A percentile compares a stretch with the other conserved stretches of the same genome.
Evolutionary conservation across 2,888 invertebrate genomes (phyloP).

Genomic region (Ophion ventricosus): DNA sequence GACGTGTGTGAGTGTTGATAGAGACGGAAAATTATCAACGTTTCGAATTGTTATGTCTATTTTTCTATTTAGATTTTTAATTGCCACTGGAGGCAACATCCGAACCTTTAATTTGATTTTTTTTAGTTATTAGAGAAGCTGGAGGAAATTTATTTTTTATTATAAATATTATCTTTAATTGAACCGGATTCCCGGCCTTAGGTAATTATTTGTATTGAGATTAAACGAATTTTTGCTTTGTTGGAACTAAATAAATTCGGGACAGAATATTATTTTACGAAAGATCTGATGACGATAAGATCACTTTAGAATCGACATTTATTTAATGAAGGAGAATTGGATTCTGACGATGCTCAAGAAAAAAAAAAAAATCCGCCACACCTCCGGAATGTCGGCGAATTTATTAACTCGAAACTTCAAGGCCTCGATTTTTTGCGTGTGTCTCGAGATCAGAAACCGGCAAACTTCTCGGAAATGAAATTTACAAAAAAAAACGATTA

Average conservation of each 20-base stretch:
- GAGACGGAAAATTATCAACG: no score
- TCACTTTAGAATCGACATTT: not conserved
- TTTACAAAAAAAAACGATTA: no score
- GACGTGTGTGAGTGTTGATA: not conserved
- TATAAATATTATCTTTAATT: not conserved
- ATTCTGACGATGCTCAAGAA: not conserved
- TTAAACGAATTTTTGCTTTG: not conserved
- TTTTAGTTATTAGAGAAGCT: no score
- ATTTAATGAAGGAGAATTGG: no score
- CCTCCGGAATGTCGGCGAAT: not conserved
- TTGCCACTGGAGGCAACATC: no score
- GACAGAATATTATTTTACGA: no score
- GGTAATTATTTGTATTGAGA: not conserved
- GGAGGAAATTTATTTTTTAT: not conserved
- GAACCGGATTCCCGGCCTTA: not conserved
- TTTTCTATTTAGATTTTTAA: no score
- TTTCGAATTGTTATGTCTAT: no score
- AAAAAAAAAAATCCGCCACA: not conserved
- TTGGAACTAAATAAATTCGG: not conserved
- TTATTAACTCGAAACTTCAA: conserved; percentile 1
- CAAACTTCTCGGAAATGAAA: not conserved
- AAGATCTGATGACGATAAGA: no score
- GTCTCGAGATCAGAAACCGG: not conserved
- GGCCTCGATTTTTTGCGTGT: not conserved
- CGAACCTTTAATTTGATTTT: no score